These are phyloP conservation scores for Scyliorhinus canicula DNA, from an alignment of 2,797 vertebrate genomes.

Conservation along the genomic window DNA sequence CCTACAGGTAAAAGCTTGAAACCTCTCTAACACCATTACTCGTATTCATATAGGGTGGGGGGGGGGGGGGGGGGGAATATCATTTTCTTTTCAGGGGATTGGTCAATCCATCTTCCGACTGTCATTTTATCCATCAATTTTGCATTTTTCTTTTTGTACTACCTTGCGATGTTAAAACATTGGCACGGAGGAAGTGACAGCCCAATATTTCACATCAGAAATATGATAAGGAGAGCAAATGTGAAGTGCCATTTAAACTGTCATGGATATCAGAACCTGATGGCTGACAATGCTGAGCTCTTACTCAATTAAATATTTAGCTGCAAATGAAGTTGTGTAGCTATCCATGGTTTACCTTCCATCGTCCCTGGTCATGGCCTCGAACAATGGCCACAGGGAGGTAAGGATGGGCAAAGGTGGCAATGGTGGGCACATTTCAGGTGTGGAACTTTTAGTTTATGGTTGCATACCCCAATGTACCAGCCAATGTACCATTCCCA, in stretches of 20 bases:
- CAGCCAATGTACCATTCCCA: no score
- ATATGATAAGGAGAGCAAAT: not conserved
- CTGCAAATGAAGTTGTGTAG: not conserved
- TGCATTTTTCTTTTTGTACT: not conserved
- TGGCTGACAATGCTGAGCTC: not conserved
- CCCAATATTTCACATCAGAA: constrained; percentile 20
- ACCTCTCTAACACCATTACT: constrained; percentile 2
- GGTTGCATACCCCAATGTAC: no score
- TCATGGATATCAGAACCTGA: not conserved
- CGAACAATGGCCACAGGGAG: not conserved
- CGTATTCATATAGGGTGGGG: constrained; percentile 10
- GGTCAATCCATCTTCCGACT: constrained; percentile 10
- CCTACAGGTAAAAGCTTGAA: constrained; percentile 25
- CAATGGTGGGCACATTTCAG: not conserved
- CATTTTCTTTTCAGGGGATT: constrained; percentile 35
- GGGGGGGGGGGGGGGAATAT: not conserved
- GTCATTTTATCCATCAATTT: constrained; percentile 25
- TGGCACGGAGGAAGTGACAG: not conserved
- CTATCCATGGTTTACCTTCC: not conserved
- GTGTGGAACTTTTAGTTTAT: not conserved
- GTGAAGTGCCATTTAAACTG: constrained; percentile 14
- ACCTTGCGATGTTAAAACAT: not conserved
- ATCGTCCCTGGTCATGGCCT: not conserved
- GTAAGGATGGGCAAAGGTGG: no score
- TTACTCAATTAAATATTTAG: not conserved